Conservation (phyloP, 2,113 vertebrate species). For the Ploceus nigricollis region DNA sequence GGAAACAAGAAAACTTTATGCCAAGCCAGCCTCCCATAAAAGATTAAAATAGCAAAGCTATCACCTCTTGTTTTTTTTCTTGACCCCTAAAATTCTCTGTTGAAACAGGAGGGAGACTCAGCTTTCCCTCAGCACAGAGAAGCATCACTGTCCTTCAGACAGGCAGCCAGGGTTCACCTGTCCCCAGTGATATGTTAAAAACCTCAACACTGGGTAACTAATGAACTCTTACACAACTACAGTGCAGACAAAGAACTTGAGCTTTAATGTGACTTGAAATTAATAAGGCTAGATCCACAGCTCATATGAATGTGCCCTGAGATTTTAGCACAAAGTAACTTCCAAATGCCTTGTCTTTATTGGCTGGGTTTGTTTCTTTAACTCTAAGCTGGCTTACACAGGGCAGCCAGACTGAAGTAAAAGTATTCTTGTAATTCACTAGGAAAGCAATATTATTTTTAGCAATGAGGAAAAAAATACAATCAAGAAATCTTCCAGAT, state of each 20-base stretch:
- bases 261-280: not conserved
- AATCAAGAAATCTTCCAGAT: not conserved
- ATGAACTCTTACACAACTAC: not conserved
- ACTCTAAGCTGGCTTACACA: not conserved
- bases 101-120: not conserved
- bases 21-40: not conserved
- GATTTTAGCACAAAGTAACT: not conserved
- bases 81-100: not conserved
- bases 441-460: not conserved
- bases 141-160: not conserved
- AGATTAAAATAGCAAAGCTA: not conserved
- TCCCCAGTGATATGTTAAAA: not conserved
- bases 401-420: not conserved
- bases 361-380: not conserved
- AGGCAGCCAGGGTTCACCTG: not conserved
- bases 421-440: slow-evolving; percentile 18
- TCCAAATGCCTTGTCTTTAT: not conserved
- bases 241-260: not conserved
- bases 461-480: not conserved
- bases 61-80: not conserved
- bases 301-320: not conserved
- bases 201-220: not conserved
- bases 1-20: not conserved
- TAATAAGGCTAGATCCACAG: not conserved
- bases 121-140: not conserved